Evolutionary conservation across 35 echinoderm and acorn worm genomes (phyloP), one percentile per base, ranked within the genome.

Genomic region (Patiria miniata): DNA sequence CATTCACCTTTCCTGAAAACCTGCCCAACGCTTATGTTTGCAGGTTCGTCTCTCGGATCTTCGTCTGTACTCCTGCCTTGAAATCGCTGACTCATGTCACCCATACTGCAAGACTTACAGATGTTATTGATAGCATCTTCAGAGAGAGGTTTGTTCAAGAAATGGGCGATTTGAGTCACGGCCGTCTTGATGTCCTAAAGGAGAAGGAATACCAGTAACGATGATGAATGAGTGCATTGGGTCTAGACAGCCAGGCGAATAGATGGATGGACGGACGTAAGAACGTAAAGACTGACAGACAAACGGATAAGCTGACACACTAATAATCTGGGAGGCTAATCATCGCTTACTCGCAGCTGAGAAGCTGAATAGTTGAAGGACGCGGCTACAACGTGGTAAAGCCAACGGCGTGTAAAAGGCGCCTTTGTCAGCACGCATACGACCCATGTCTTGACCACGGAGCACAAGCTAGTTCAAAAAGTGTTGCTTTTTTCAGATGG

Each of bases 31-130:
- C n/a, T n/a, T n/a, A n/a, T n/a, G n/a, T n/a, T n/a, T n/a, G n/a
- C n/a, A n/a, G n/a, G n/a, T n/a, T n/a, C n/a, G n/a, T n/a, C n/a
- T n/a, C n/a, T n/a, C 42, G 4, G 42, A 12, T 47, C 4, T 47
- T 4, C 42, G 4, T 47, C 42, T 12, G 4, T 47, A 47, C 42
- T 47, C 42, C 42, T 47, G 40, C 39, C 52, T 47, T 12, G 42
- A 54, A 83, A 89, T 22, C 69, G 79, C 12, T 85, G 55, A 55
- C 89, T 93, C 91, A 93, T 93, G 21, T 80, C 78, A 29, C 52
- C 29, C 32, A 93, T 65, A 34, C 60, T 55, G 19, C 60, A 85
- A 12, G 60, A 40, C 37, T 55, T 65, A 17, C 84, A 80, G 0
- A 93, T 81, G 32, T 68, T 39, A 34, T 85, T 77, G 40, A 93